Conservation (phyloP, 2,888 invertebrate genomes). For the Acrocera orbiculus region DNA sequence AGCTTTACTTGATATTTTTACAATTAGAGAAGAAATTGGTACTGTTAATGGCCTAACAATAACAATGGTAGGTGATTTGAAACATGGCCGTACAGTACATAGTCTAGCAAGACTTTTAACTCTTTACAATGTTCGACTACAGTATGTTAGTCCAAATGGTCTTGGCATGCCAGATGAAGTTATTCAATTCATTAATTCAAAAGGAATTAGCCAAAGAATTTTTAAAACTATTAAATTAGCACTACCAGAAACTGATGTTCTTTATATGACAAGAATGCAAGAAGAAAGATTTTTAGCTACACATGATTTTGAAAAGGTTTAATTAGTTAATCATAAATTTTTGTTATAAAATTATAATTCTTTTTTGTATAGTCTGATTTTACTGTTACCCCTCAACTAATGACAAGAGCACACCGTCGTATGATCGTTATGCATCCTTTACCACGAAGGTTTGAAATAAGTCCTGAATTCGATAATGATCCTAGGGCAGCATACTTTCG, state of each 20-base stretch:
- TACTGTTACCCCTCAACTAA: slow-evolving; percentile 83
- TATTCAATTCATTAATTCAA: slow-evolving; percentile 54
- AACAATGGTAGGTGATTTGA: slow-evolving; percentile 95
- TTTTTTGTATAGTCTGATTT: slow-evolving; percentile 49
- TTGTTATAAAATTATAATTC: neutral
- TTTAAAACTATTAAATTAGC: slow-evolving; percentile 64
- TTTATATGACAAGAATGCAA: slow-evolving; percentile 98
- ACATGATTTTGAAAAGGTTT: slow-evolving; percentile 75
- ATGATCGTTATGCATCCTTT: slow-evolving; percentile 97
- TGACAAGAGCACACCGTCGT: slow-evolving; percentile 83
- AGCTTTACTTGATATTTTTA: slow-evolving; percentile 91
- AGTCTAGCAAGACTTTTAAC: slow-evolving; percentile 87
- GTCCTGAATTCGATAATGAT: slow-evolving; percentile 86
- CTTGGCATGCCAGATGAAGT: slow-evolving; percentile 87
- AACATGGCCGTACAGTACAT: slow-evolving; percentile 95
- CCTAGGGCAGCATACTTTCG: slow-evolving; percentile 96
- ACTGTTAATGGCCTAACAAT: slow-evolving; percentile 95
- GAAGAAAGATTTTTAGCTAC: slow-evolving; percentile 71
- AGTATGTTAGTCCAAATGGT: slow-evolving; percentile 75
- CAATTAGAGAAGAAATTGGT: slow-evolving; percentile 96
- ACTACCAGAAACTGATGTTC: slow-evolving; percentile 82
- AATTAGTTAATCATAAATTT: neutral
- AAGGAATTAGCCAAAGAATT: slow-evolving; percentile 51
- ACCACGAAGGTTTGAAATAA: slow-evolving; percentile 88
- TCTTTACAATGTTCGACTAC: slow-evolving; percentile 79